Base-by-base conservation (phyloP, 2,797 vertebrate genomes). In the Aselliscus stoliczkanus region DNA sequence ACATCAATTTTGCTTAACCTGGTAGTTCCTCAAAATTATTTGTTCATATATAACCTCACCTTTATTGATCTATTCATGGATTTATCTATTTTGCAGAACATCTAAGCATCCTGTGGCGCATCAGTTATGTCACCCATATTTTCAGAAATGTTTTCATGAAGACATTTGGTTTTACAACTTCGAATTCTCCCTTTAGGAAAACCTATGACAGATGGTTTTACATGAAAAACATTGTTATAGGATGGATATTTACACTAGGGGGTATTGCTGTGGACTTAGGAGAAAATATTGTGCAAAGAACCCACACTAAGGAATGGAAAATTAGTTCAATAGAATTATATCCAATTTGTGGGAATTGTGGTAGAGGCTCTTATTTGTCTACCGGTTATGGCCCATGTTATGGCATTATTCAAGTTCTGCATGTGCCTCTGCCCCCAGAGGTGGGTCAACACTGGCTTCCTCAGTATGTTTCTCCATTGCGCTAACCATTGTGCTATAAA, bases 131-230 rank as follows among this genome's bases (percentile, higher is more conserved):
- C 34, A n/a, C 9, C 11, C 13, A 12, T 88, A 84, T 54, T 88
- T 94, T 90, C 54, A 31, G 65, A 92, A 60, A 50, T 65, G 8
- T 88, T 95, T 93, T 89, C 37, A 83, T 69, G 44, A 62, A 80
- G 23, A 62, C 12, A 31, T 85, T 94, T 90, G 31, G 34, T 87
- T 93, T 96, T 70, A 34, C n/a, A 60, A 31, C 29, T 70, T 79
- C 39, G 11, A 79, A 86, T 84, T 89, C 11, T 65, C 17, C 85
- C 31, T 83, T 93, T 65, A 42, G 62, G 44, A 86, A 90, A 88
- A 25, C 11, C 10, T 23, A n/a, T 56, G 42, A 25, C n/a, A 83
- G 15, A 11, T 17, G 17, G 29, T 79, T 90, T 77, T 84, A 84
- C 52, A 44, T n/a, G 42, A 29, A 84, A 88, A 84, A 31, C 9